phyloP scores from a whole-genome alignment of 2,888 invertebrate genomes.

The Eledone cirrhosa region DNA sequence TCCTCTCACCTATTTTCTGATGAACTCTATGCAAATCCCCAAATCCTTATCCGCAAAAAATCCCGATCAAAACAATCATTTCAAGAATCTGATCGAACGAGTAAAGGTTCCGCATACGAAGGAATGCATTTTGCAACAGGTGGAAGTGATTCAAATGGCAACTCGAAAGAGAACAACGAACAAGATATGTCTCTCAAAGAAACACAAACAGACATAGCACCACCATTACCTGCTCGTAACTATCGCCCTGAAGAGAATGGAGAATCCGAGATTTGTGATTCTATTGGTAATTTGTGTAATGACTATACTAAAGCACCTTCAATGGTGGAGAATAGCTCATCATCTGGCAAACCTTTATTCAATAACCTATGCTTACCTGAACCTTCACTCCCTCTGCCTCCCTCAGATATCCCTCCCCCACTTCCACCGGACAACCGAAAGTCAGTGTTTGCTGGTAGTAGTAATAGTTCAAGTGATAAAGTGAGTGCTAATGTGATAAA shows the following conservation, averaged over 20 bases:
- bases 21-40: slow-evolving; percentile 27
- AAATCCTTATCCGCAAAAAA: slow-evolving; percentile 23
- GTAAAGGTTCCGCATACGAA: background rate
- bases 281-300: background rate
- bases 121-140: background rate
- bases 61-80: background rate
- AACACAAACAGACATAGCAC: background rate
- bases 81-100: slow-evolving; percentile 5
- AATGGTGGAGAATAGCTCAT: background rate
- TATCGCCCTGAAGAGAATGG: slow-evolving; percentile 19
- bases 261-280: background rate
- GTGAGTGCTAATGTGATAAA: slow-evolving; percentile 15
- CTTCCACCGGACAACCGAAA: background rate
- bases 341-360: background rate
- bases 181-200: background rate
- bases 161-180: slow-evolving; percentile 1
- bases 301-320: background rate
- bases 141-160: slow-evolving; percentile 11
- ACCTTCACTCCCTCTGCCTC: background rate
- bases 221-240: slow-evolving; percentile 16
- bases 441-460: slow-evolving; percentile 8
- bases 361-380: slow-evolving; percentile 11
- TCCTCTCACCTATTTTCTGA: background rate
- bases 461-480: background rate
- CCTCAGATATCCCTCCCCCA: background rate